phyloP scores from a whole-genome alignment of 2,797 vertebrate species.

The Merluccius polli region DNA sequence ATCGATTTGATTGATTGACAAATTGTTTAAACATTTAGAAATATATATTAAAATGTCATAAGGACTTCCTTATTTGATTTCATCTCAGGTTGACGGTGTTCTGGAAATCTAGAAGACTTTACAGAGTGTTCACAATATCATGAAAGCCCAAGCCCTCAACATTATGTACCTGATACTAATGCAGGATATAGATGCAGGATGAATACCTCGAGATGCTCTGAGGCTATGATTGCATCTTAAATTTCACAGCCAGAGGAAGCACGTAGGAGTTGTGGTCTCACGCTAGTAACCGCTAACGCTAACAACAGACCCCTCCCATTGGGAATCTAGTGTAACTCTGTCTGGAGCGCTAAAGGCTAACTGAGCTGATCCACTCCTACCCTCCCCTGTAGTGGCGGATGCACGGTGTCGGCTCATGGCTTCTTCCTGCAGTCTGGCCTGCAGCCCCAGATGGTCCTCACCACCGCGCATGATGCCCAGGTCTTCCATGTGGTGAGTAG shows the following conservation, averaged over 20 bases:
- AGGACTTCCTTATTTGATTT: background rate
- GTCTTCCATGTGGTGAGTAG: conserved; percentile 92
- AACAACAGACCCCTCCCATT: conserved; percentile 55
- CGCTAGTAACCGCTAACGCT: conserved; percentile 45
- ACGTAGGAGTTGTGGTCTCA: conserved; percentile 53
- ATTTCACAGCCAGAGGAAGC: conserved; percentile 48
- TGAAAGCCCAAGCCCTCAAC: background rate
- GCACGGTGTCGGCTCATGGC: conserved; percentile 91
- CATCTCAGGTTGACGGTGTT: background rate
- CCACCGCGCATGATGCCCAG: conserved; percentile 74
- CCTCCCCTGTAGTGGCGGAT: conserved; percentile 81
- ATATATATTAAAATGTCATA: background rate
- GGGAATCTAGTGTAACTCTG: conserved; percentile 43
- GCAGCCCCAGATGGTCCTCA: conserved; percentile 89
- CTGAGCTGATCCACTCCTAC: conserved; percentile 13
- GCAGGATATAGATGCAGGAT: conserved; percentile 8
- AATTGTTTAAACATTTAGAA: background rate
- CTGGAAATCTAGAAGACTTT: too few relatives aligned
- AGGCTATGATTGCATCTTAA: conserved; percentile 36
- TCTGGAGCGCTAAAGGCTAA: conserved; percentile 22
- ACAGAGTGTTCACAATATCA: background rate
- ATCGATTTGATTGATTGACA: background rate
- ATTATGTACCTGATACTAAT: background rate
- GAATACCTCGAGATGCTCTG: background rate
- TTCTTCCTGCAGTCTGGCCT: conserved; percentile 88